Percentiles rank a stretch among this genome's conserved stretches.
These are phyloP conservation scores for Nansenia antarctica DNA, from an alignment of 2,113 vertebrate genomes.

Conservation along the genomic window DNA sequence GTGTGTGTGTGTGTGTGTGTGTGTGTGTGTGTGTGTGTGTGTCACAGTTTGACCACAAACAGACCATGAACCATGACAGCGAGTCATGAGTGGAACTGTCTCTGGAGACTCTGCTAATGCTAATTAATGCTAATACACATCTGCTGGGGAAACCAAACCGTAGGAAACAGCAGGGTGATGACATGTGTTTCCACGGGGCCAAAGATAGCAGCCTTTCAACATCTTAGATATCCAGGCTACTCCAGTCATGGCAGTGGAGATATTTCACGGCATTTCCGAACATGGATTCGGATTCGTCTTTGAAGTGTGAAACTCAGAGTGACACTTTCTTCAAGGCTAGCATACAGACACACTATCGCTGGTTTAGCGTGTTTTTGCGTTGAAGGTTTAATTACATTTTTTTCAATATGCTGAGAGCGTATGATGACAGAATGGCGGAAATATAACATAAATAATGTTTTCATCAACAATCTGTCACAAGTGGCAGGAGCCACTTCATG, in stretches of 20 bases:
- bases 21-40: too few relatives aligned
- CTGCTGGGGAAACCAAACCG: neutral
- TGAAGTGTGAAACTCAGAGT: constrained; percentile 2
- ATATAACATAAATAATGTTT: neutral
- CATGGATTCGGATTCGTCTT: neutral
- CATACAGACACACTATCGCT: neutral
- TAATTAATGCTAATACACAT: too few relatives aligned
- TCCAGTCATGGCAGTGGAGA: neutral
- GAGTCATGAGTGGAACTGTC: too few relatives aligned
- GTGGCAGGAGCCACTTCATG: neutral
- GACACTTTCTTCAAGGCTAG: neutral
- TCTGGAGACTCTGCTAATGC: too few relatives aligned
- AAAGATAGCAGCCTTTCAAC: neutral
- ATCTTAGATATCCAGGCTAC: neutral
- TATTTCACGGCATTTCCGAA: neutral
- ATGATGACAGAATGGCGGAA: neutral
- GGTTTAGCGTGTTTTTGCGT: neutral
- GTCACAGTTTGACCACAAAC: too few relatives aligned
- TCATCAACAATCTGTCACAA: neutral
- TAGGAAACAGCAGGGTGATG: neutral
- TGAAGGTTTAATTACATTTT: neutral
- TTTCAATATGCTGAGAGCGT: neutral
- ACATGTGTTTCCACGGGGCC: neutral
- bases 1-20: too few relatives aligned
- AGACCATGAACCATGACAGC: too few relatives aligned